These are phyloP conservation scores for Gobiocypris rarus DNA, from an alignment of 2,113 vertebrate genomes.

Conservation along the genomic window DNA sequence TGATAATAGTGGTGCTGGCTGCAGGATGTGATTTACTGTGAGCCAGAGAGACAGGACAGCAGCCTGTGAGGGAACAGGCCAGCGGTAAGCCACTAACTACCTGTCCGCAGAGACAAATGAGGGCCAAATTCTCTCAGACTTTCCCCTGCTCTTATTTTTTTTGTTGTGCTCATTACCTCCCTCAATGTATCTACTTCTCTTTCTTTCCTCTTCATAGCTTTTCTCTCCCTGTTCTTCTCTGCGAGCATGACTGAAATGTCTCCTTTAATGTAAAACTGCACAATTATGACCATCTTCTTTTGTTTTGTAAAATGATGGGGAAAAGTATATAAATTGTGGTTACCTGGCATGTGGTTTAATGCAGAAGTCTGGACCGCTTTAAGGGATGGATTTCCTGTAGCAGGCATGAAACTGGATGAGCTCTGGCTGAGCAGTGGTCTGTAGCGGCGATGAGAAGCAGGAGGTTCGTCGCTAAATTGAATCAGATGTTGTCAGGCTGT, in stretches of 20 bases:
- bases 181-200: neutral
- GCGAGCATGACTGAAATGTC: neutral
- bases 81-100: slow-evolving; percentile 53
- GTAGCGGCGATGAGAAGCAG: neutral
- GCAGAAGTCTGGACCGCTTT: neutral
- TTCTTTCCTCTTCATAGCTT: neutral
- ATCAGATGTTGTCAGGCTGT: slow-evolving; percentile 32
- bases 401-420: neutral
- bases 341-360: slow-evolving; percentile 25
- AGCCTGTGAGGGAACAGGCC: slow-evolving; percentile 34
- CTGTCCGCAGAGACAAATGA: slow-evolving; percentile 55
- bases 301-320: slow-evolving; percentile 6
- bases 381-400: slow-evolving; percentile 1
- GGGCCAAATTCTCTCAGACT: slow-evolving; percentile 46
- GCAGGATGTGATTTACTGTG: slow-evolving; percentile 56
- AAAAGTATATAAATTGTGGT: neutral
- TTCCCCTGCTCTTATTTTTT: slow-evolving; percentile 34
- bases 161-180: neutral
- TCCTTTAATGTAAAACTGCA: slow-evolving; percentile 15
- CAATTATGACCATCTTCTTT: neutral
- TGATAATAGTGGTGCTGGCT: slow-evolving; percentile 51
- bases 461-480: slow-evolving; percentile 27
- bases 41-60: slow-evolving; percentile 46
- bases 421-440: neutral
- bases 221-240: neutral